Conservation (phyloP, 2,797 vertebrate species). For the Emys orbicularis region DNA sequence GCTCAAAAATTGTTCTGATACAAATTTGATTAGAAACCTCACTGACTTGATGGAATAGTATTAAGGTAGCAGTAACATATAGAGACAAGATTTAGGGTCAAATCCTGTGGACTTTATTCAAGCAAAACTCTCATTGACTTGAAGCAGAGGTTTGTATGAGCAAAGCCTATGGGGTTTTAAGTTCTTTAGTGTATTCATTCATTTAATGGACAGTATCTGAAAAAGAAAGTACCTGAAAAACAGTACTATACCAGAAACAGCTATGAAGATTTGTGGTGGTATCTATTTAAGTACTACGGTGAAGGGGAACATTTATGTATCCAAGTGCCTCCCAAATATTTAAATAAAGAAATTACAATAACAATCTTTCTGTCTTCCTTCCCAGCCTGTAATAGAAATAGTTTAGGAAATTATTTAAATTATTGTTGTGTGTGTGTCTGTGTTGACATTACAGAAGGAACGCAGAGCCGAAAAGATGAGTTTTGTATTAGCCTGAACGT, state of each 20-base stretch:
- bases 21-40: background rate
- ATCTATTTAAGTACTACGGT: background rate
- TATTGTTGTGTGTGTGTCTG: background rate
- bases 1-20: background rate
- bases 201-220: background rate
- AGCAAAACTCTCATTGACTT: background rate
- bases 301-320: background rate
- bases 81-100: background rate
- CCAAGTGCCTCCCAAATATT: background rate
- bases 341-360: background rate
- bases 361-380: background rate
- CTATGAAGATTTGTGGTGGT: background rate
- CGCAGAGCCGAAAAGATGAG: background rate
- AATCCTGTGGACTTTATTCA: background rate
- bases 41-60: background rate
- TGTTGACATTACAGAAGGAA: background rate
- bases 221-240: background rate
- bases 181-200: background rate
- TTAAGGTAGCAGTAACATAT: background rate
- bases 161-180: background rate
- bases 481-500: background rate
- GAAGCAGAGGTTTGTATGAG: background rate
- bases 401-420: background rate
- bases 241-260: accelerated
- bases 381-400: background rate